Evolutionary conservation across 1,140 invertebrate genomes (phyloP).

Genomic region (Charaxes varanes): DNA sequence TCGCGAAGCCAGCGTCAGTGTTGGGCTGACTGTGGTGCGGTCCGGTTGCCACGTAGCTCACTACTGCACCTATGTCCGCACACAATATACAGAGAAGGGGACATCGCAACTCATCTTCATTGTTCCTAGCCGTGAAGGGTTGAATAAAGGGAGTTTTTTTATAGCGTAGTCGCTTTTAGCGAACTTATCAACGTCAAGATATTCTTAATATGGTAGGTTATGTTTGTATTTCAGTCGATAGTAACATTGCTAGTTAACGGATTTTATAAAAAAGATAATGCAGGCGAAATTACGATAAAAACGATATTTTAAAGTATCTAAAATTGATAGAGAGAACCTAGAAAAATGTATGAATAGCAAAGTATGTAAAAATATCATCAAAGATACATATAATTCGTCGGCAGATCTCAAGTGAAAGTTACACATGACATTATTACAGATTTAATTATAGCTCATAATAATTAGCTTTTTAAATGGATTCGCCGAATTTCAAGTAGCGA

Average conservation of each 20-base stretch:
- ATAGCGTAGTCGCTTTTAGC: neutral
- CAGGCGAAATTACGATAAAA: too few relatives aligned
- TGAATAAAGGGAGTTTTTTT: slow-evolving; percentile 12
- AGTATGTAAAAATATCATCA: slow-evolving; percentile 6
- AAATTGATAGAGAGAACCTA: too few relatives aligned
- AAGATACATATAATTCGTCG: slow-evolving; percentile 1
- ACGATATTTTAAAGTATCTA: too few relatives aligned
- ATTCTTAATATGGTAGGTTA: neutral
- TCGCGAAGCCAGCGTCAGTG: slow-evolving; percentile 35
- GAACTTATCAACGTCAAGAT: neutral
- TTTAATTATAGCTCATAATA: slow-evolving; percentile 11
- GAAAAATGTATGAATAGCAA: neutral
- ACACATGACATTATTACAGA: slow-evolving; percentile 11
- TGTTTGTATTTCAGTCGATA: neutral
- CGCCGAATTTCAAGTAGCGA: too few relatives aligned
- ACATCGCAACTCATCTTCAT: slow-evolving; percentile 57
- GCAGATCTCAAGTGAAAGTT: slow-evolving; percentile 13
- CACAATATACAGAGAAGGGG: slow-evolving; percentile 51
- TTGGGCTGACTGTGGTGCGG: slow-evolving; percentile 48
- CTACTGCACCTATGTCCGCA: slow-evolving; percentile 45
- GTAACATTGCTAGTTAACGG: too few relatives aligned
- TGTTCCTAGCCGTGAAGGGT: slow-evolving; percentile 40
- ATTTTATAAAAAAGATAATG: too few relatives aligned
- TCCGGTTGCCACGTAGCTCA: slow-evolving; percentile 50
- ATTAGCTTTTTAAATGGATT: slow-evolving; percentile 1